phyloP scores from a whole-genome alignment of 2,797 vertebrate species.

The Periophthalmus magnuspinnatus region DNA sequence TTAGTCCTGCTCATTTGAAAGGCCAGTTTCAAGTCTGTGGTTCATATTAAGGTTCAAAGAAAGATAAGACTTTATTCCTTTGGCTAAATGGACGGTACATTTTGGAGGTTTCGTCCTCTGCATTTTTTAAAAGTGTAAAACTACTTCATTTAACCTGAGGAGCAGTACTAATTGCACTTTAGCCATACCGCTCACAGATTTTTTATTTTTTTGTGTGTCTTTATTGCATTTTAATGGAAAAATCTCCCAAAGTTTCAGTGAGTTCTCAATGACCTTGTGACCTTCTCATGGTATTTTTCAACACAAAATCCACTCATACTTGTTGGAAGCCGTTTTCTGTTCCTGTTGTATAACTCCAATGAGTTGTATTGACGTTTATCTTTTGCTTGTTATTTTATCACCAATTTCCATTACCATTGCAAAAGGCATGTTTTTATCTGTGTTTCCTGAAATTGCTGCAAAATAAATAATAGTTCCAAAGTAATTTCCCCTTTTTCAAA shows the following conservation, averaged over 20 bases:
- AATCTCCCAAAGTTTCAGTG: neutral
- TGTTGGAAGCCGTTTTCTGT: neutral
- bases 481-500: neutral
- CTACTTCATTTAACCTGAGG: neutral
- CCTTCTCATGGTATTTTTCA: neutral
- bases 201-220: neutral
- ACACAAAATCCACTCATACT: neutral
- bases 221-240: neutral
- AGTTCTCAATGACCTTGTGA: neutral
- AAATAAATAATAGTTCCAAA: neutral
- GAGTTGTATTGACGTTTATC: neutral
- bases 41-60: neutral
- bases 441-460: neutral
- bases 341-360: neutral
- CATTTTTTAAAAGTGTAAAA: neutral
- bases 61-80: neutral
- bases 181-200: neutral
- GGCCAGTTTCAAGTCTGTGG: neutral
- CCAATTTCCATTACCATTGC: neutral
- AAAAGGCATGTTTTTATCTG: neutral
- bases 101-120: neutral
- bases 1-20: constrained; percentile 7
- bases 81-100: neutral
- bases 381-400: neutral
- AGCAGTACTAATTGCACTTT: neutral